A percentile compares a stretch with the other conserved stretches of the same genome.
phyloP scores from a whole-genome alignment of 2,888 invertebrate species.

The Ochropacha duplaris region DNA sequence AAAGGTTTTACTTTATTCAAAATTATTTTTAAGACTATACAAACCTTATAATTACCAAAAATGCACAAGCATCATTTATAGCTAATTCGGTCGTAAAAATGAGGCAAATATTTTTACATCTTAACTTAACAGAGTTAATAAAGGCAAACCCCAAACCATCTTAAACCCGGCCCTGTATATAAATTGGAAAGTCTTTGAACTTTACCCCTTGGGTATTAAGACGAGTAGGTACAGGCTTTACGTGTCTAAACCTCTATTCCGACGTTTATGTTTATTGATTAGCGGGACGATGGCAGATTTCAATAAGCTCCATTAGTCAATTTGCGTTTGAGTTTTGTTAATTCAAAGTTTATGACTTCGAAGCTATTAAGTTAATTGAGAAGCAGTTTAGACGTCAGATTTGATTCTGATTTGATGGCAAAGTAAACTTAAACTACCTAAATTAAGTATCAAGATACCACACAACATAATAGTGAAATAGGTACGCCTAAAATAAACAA shows the following conservation, averaged over 20 bases:
- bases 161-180: slow-evolving; percentile 43
- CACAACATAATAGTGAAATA: background rate
- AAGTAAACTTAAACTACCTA: slow-evolving; percentile 21
- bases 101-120: background rate
- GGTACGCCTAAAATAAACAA: background rate
- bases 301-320: slow-evolving; percentile 79
- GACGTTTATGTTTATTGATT: slow-evolving; percentile 80
- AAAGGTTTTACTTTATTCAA: too few relatives aligned
- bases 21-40: background rate
- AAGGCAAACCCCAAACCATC: slow-evolving; percentile 6
- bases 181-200: slow-evolving; percentile 73
- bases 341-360: slow-evolving; percentile 63
- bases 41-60: background rate
- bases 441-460: background rate
- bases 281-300: slow-evolving; percentile 62
- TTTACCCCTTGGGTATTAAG: slow-evolving; percentile 63
- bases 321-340: slow-evolving; percentile 64
- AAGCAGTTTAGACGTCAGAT: slow-evolving; percentile 42
- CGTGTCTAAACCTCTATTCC: slow-evolving; percentile 63
- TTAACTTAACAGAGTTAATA: background rate
- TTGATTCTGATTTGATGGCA: slow-evolving; percentile 25
- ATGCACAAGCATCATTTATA: background rate
- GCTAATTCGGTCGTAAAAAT: background rate
- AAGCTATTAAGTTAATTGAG: slow-evolving; percentile 59
- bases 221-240: slow-evolving; percentile 50